phyloP scores from a whole-genome alignment of 2,888 invertebrate genomes.

The Ceramica pisi region DNA sequence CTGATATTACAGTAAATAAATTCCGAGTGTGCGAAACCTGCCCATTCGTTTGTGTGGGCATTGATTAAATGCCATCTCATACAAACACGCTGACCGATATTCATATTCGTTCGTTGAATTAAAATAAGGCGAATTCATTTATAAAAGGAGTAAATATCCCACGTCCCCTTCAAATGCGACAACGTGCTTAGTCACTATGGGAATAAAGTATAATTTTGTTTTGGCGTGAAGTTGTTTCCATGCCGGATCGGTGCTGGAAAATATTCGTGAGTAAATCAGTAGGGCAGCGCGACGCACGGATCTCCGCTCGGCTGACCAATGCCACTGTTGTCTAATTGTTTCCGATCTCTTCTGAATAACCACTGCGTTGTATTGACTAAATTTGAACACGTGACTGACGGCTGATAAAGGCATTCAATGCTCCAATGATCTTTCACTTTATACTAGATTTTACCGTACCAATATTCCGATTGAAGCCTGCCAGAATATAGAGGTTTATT shows the following conservation, averaged over 20 bases:
- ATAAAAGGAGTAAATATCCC: constrained; percentile 50
- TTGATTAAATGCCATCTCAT: constrained; percentile 56
- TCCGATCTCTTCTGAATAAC: constrained; percentile 89
- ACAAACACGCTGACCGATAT: constrained; percentile 60
- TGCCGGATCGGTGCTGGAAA: constrained; percentile 70
- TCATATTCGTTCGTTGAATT: constrained; percentile 58
- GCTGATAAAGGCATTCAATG: constrained; percentile 77
- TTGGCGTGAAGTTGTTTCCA: constrained; percentile 63
- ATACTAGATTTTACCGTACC: constrained; percentile 48
- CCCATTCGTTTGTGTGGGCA: constrained; percentile 26
- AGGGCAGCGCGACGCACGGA: constrained; percentile 84
- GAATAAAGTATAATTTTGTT: constrained; percentile 58
- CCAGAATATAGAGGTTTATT: constrained; percentile 32
- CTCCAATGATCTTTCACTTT: constrained; percentile 71
- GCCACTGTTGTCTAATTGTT: constrained; percentile 89
- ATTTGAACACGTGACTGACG: constrained; percentile 86
- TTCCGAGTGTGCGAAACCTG: constrained; percentile 4
- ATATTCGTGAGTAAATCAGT: constrained; percentile 83
- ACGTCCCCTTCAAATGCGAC: constrained; percentile 2
- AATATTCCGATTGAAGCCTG: constrained; percentile 49
- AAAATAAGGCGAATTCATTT: constrained; percentile 57
- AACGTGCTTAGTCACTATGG: not conserved
- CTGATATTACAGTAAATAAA: constrained; percentile 25
- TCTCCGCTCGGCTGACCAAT: constrained; percentile 88
- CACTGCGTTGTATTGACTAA: constrained; percentile 85